Conservation (phyloP, 2,888 invertebrate species). For the Drosophila maculinotata region DNA sequence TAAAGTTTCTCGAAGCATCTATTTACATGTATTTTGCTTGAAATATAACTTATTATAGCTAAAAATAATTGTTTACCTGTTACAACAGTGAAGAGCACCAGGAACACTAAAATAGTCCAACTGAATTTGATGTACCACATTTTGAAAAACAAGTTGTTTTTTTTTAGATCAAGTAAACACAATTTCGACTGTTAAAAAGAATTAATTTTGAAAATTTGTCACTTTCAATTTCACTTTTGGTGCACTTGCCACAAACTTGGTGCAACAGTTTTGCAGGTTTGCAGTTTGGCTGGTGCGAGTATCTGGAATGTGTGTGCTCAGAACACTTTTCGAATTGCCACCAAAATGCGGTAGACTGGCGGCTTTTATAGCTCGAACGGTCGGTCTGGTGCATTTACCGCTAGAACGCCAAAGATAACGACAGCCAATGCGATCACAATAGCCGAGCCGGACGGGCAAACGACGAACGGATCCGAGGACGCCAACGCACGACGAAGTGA, state of each 20-base stretch:
- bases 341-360: constrained; percentile 68
- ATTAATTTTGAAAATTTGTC: constrained; percentile 16
- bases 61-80: constrained; percentile 58
- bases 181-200: constrained; percentile 7
- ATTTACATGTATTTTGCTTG: neutral
- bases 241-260: constrained; percentile 42
- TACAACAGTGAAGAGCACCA: constrained; percentile 66
- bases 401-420: constrained; percentile 59
- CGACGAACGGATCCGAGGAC: constrained; percentile 49
- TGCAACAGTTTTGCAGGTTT: constrained; percentile 31
- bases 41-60: neutral
- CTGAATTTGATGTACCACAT: constrained; percentile 68
- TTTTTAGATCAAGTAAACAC: constrained; percentile 20
- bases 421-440: constrained; percentile 63
- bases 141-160: constrained; percentile 24
- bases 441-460: constrained; percentile 27
- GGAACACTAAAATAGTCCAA: constrained; percentile 61
- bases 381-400: constrained; percentile 37
- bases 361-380: constrained; percentile 79
- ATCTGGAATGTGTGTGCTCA: constrained; percentile 32
- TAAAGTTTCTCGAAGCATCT: too few species aligned
- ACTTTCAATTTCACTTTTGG: constrained; percentile 32
- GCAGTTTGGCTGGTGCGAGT: constrained; percentile 10
- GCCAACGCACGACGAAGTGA: constrained; percentile 62
- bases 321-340: constrained; percentile 70